phyloP scores from a whole-genome alignment of 2,797 vertebrate species.

The Amphiprion clarkii region DNA sequence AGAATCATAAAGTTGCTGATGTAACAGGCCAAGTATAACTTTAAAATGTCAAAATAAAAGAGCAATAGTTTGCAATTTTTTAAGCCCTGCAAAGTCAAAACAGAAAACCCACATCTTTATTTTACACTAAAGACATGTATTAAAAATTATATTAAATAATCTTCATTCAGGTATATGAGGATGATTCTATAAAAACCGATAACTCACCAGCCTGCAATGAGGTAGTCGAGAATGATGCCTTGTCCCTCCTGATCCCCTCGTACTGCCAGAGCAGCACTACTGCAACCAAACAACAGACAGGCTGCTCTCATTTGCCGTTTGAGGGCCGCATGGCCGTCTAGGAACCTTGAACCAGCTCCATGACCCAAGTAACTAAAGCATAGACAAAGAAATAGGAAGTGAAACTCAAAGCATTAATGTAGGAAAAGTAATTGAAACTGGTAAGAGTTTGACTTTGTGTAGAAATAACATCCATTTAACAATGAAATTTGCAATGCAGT shows the following conservation, averaged over 20 bases:
- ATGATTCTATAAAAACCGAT: background rate
- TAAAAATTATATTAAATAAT: no score
- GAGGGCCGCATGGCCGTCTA: conserved; percentile 87
- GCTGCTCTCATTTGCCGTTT: conserved; percentile 87
- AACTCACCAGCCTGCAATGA: conserved; percentile 94
- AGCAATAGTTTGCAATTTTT: no score
- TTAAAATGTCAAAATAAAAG: no score
- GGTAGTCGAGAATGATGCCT: conserved; percentile 92
- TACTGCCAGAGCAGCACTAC: conserved; percentile 91
- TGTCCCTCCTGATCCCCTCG: conserved; percentile 90
- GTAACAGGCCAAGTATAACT: background rate
- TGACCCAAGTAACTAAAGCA: conserved; percentile 91
- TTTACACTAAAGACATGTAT: background rate
- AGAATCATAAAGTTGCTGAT: background rate
- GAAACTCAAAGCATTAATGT: background rate
- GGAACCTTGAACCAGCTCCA: conserved; percentile 90
- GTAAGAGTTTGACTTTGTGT: no score
- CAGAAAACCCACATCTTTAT: background rate
- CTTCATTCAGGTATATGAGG: background rate
- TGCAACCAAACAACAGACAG: conserved; percentile 92
- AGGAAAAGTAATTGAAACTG: background rate
- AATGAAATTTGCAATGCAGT: background rate
- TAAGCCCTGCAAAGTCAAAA: background rate
- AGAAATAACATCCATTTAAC: background rate
- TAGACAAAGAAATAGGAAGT: background rate